Percentiles rank a stretch among this genome's conserved stretches.
Evolutionary conservation across 2,797 vertebrate genomes (phyloP).

Genomic region (Rousettus madagascariensis): DNA sequence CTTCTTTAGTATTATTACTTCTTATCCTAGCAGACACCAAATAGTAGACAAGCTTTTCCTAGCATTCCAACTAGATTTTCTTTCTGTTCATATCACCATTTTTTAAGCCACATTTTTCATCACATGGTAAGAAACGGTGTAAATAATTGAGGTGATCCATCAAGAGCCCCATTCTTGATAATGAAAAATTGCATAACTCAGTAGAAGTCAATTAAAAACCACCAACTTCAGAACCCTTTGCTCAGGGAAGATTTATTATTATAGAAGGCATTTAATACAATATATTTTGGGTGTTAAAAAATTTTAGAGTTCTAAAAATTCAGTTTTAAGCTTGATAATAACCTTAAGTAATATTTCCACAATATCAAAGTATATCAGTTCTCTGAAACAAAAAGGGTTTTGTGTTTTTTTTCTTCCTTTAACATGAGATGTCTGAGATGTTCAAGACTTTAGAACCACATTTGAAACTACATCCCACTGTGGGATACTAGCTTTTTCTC

Average conservation of each 20-base stretch:
- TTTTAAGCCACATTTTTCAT: slow-evolving; percentile 64
- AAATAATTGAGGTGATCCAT: slow-evolving; percentile 72
- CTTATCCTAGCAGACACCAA: background rate
- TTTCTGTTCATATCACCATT: slow-evolving; percentile 18
- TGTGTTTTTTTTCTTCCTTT: slow-evolving; percentile 49
- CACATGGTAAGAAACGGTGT: slow-evolving; percentile 64
- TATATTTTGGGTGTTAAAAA: background rate
- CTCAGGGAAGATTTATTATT: slow-evolving; percentile 72
- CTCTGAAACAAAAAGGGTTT: slow-evolving; percentile 30
- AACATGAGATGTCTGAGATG: slow-evolving; percentile 33
- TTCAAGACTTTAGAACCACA: slow-evolving; percentile 41
- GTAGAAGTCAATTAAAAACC: slow-evolving; percentile 76
- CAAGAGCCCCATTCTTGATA: slow-evolving; percentile 64
- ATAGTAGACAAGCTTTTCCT: background rate
- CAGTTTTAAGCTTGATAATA: slow-evolving; percentile 60
- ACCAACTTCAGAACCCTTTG: slow-evolving; percentile 68
- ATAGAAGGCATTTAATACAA: slow-evolving; percentile 57
- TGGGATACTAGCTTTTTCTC: background rate
- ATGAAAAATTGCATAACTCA: slow-evolving; percentile 73
- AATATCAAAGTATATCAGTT: slow-evolving; percentile 46
- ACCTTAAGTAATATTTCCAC: slow-evolving; percentile 53
- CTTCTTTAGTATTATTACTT: background rate
- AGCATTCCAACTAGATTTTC: slow-evolving; percentile 27
- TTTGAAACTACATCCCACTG: slow-evolving; percentile 35
- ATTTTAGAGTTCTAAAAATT: slow-evolving; percentile 65